Conservation (phyloP, 1,140 invertebrate genomes). For the Drosophila grimshawi region DNA sequence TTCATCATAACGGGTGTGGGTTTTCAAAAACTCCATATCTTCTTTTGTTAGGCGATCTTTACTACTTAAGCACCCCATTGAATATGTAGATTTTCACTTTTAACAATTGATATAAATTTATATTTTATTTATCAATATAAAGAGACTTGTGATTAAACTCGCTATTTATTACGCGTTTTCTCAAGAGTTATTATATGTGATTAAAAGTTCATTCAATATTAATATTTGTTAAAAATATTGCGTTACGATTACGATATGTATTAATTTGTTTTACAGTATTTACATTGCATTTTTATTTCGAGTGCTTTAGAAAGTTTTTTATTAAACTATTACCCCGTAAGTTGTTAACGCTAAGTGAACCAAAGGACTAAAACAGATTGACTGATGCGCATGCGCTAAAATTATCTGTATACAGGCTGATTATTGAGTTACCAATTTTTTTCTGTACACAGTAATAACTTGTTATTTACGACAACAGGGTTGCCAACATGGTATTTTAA, state of each 20-base stretch:
- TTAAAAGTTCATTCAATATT: conserved; percentile 62
- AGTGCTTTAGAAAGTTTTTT: conserved; percentile 56
- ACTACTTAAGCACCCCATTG: conserved; percentile 96
- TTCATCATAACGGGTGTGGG: conserved; percentile 97
- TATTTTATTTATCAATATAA: conserved; percentile 56
- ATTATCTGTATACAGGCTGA: conserved; percentile 77
- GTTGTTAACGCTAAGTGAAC: conserved; percentile 73
- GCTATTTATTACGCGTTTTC: conserved; percentile 54
- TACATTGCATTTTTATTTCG: conserved; percentile 54
- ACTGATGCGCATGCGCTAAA: conserved; percentile 72
- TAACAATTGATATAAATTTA: conserved; percentile 60
- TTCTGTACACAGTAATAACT: conserved; percentile 74
- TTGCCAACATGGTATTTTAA: conserved; percentile 48
- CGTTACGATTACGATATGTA: conserved; percentile 75
- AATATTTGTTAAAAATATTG: conserved; percentile 58
- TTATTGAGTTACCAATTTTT: conserved; percentile 80
- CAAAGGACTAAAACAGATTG: conserved; percentile 65
- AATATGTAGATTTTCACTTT: conserved; percentile 59
- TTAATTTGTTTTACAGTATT: conserved; percentile 58
- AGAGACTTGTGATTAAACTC: conserved; percentile 45
- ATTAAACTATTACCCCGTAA: conserved; percentile 69
- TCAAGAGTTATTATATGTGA: conserved; percentile 48
- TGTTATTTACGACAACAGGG: conserved; percentile 53
- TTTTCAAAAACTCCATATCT: conserved; percentile 98
- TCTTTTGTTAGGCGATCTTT: conserved; percentile 98